Base-by-base conservation (phyloP, 1,140 invertebrate genomes). In the Drosophila insularis region DNA sequence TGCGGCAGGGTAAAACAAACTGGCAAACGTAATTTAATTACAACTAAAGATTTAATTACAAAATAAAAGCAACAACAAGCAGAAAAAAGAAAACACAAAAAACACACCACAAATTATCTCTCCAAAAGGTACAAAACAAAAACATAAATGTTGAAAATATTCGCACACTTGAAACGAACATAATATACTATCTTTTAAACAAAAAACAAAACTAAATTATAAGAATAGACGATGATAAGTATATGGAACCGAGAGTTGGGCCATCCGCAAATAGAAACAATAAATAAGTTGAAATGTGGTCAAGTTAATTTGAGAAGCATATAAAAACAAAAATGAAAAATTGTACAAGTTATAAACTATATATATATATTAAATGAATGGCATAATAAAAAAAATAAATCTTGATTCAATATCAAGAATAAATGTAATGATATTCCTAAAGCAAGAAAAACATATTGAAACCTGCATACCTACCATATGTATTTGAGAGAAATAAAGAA, bases 361-460 rank as follows among this genome's bases (percentile, higher is more conserved):
- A 73, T 77, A 68, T 35, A 23, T 67, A 73, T 77, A 68, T 64
- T 74, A 71, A 69, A 74, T 66, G 23, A 32, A 65, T 32, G 17
- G 43, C 43, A 50, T 50, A 50, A 60, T 14, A 50, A 55, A 35
- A 27, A 27, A 27, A 5, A 27, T 4, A 4, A 27, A 27, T 27
- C 60, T 61, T 65, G 62, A 59, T 27, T 19, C 58, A 76, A 39
- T 66, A 56, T 43, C 56, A 78, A 81, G 68, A 76, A 11, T 37
- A 85, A 80, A 76, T 82, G 81, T 82, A 77, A 77, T 69, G 84
- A 71, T 89, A 89, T 80, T 76, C 66, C 64, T 70, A 79, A 78
- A 55, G 46, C 58, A 55, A 76, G 55, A 79, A 71, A 54, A 63
- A 59, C 60, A 60, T 72, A 78, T 68, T 68, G 72, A 78, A 74